Evolutionary conservation across 2,888 invertebrate genomes (phyloP), one percentile per base, ranked within the genome.

Genomic region (Cephus pygmeus): DNA sequence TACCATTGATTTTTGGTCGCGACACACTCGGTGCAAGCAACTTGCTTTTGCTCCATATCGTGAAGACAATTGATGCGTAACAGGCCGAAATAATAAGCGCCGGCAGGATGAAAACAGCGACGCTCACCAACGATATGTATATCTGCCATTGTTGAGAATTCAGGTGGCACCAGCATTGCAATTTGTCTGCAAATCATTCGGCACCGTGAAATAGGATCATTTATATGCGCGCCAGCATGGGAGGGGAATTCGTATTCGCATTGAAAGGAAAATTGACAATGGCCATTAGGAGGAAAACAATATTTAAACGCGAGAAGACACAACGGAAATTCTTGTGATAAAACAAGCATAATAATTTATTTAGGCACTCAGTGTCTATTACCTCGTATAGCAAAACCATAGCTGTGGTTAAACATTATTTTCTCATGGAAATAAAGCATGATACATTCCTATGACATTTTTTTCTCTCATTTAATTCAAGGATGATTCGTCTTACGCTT

Each of bases 41-140:
- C 71, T 89, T 87, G 79, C 91, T 90, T 82, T 92, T 92, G 79
- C 87, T 89, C 93, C 93, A 93, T 76, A 93, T 93, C 71, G 92
- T 92, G 82, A 89, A 88, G 75, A 93, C 92, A 84, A 93, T 93
- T 85, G 92, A 88, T 30, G 91, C 88, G 86, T 93, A 93, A 83
- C 93, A 93, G 31, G 90, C 89, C 6, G 92, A 89, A 80, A 93
- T 93, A 81, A 93, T 92, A 80, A 92, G 82, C n/a, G 92, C 92
- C 3, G 93, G 93, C 30, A 93, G 84, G 82, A 93, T 87, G 84
- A 93, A 93, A 11, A 93, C 87, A 0, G 91, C 87, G 12, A 92
- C 79, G 3, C 92, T 90, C 34, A 93, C 90, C 75, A 92, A 82
- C 0, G 92, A 90, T 84, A 93, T 88, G 87, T 93, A 93, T 15